Evolutionary conservation across 1,140 invertebrate genomes (phyloP).

Genomic region (Drosophila kikkawai): DNA sequence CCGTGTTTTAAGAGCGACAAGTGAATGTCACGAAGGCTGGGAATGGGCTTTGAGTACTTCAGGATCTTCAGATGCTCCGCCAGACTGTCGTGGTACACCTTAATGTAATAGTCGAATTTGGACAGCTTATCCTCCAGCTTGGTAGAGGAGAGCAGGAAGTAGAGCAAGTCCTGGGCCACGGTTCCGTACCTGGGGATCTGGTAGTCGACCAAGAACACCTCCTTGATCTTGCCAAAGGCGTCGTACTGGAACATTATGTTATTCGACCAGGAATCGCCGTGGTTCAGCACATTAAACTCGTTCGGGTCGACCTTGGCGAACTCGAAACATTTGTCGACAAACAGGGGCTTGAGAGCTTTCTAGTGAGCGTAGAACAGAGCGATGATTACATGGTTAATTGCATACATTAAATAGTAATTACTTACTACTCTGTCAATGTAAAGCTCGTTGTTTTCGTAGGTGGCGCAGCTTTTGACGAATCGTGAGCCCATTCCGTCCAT

Average conservation of each 20-base stretch:
- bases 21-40: conserved; percentile 64
- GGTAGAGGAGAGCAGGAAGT: conserved; percentile 72
- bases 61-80: conserved; percentile 59
- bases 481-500: conserved; percentile 29
- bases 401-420: neutral
- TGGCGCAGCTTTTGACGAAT: conserved; percentile 48
- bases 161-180: conserved; percentile 69
- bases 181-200: conserved; percentile 69
- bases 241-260: conserved; percentile 88
- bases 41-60: conserved; percentile 65
- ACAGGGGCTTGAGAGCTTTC: conserved; percentile 34
- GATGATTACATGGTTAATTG: neutral
- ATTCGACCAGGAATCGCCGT: conserved; percentile 87
- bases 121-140: conserved; percentile 71
- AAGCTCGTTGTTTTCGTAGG: conserved; percentile 47
- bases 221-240: conserved; percentile 80
- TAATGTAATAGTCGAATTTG: conserved; percentile 76
- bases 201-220: conserved; percentile 69
- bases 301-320: conserved; percentile 71
- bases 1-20: conserved; percentile 3
- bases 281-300: conserved; percentile 88
- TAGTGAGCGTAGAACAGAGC: neutral
- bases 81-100: conserved; percentile 69
- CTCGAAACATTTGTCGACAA: conserved; percentile 50
- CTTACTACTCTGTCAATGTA: conserved; percentile 67